Evolutionary conservation across 2,888 invertebrate species (phyloP).

Genomic region (Elgonia sp.): DNA sequence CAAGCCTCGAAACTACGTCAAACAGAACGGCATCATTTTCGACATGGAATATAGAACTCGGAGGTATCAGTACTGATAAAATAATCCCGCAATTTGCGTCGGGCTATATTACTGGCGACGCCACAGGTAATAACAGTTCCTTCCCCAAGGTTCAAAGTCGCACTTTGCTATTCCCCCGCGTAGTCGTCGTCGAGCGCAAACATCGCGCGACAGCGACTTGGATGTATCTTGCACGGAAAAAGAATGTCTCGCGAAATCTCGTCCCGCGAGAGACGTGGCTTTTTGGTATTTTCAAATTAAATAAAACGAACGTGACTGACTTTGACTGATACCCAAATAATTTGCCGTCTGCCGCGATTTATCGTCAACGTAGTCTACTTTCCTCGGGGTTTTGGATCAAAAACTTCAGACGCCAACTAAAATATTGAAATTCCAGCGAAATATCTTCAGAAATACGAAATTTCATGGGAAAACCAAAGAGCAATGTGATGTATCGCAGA

Average conservation of each 20-base stretch:
- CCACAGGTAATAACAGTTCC: constrained; percentile 70
- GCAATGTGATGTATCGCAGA: too few relatives aligned
- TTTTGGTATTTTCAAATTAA: constrained; percentile 65
- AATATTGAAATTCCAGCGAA: not conserved
- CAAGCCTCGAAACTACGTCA: constrained; percentile 33
- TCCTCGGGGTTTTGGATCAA: not conserved
- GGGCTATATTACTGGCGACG: constrained; percentile 59
- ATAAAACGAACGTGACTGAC: constrained; percentile 57
- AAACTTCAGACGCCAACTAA: not conserved
- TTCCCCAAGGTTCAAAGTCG: constrained; percentile 53
- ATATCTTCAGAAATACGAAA: too few relatives aligned
- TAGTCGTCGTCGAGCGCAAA: constrained; percentile 45
- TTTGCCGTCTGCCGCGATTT: constrained; percentile 50
- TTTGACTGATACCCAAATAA: constrained; percentile 65
- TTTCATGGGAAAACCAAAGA: too few relatives aligned
- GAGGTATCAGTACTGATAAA: constrained; percentile 63
- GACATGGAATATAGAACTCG: constrained; percentile 48
- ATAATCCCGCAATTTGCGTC: constrained; percentile 64
- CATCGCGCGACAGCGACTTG: constrained; percentile 57
- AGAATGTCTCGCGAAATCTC: constrained; percentile 52
- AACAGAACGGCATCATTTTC: constrained; percentile 35
- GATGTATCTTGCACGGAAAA: constrained; percentile 45
- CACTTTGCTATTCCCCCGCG: constrained; percentile 15
- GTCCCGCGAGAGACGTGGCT: constrained; percentile 52
- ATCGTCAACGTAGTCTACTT: not conserved